Evolutionary conservation across 2,113 vertebrate species (phyloP).

Genomic region (Cairina moschata): DNA sequence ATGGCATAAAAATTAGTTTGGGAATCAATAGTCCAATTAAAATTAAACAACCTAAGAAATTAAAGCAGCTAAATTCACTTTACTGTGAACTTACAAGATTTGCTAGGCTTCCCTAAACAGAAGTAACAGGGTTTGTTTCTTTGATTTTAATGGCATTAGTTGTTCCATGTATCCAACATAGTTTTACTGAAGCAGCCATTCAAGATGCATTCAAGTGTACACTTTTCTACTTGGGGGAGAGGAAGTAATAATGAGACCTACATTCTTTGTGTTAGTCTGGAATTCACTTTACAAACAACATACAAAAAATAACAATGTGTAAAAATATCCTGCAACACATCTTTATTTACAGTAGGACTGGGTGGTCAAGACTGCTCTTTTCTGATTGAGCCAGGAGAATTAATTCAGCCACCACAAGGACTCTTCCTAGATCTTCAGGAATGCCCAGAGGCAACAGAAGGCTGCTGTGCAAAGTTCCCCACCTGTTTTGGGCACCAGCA

Average conservation of each 20-base stretch:
- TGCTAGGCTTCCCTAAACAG: not conserved
- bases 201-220: not conserved
- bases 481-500: not conserved
- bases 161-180: rapidly evolving
- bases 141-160: not conserved
- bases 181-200: not conserved
- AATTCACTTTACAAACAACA: not conserved
- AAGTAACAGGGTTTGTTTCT: not conserved
- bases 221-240: not conserved
- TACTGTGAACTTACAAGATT: not conserved
- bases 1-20: not conserved
- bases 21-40: slow-evolving; percentile 32
- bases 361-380: not conserved
- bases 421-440: not conserved
- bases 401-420: not conserved
- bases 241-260: not conserved
- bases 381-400: not conserved
- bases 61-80: not conserved
- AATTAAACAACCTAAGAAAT: not conserved
- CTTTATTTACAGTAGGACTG: not conserved
- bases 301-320: not conserved
- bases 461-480: not conserved
- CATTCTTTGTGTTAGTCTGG: not conserved
- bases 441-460: not conserved
- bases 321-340: not conserved